Conservation (phyloP, 2,113 vertebrate species). For the Holacanthus passer region DNA sequence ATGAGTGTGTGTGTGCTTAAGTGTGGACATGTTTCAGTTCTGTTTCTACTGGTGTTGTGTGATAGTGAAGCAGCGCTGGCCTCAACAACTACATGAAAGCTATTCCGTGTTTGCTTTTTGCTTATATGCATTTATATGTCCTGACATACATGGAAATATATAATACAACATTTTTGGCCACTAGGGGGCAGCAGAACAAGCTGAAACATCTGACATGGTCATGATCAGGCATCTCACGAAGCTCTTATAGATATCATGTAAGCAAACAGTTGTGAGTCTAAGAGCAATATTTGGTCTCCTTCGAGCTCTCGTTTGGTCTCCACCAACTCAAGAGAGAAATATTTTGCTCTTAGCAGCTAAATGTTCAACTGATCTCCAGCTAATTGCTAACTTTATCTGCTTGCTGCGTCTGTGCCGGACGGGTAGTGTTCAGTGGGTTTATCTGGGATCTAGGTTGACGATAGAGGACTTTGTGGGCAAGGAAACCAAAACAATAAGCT, state of each 20-base stretch:
- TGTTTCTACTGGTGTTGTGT: constrained; percentile 22
- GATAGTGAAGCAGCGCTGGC: not conserved
- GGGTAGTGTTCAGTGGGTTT: not conserved
- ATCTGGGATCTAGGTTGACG: not conserved
- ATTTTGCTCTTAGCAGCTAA: not conserved
- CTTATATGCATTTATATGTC: not conserved
- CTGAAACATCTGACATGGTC: not conserved
- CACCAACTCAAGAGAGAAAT: not conserved
- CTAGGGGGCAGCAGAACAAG: not conserved
- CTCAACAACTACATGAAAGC: not conserved
- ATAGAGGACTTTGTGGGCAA: not conserved
- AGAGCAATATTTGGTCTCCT: not conserved
- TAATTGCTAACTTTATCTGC: not conserved
- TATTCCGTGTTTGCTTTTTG: not conserved
- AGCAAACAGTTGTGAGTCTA: too few species aligned
- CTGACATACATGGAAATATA: not conserved
- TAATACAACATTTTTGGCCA: not conserved
- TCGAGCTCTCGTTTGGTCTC: not conserved
- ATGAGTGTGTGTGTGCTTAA: constrained; percentile 25
- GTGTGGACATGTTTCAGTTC: not conserved
- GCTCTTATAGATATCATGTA: not conserved
- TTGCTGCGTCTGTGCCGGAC: not conserved
- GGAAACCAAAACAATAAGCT: not conserved
- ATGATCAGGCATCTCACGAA: not conserved
- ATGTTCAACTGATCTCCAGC: not conserved